Conservation (phyloP, 2,888 invertebrate genomes). For the Dryococelus australis region DNA sequence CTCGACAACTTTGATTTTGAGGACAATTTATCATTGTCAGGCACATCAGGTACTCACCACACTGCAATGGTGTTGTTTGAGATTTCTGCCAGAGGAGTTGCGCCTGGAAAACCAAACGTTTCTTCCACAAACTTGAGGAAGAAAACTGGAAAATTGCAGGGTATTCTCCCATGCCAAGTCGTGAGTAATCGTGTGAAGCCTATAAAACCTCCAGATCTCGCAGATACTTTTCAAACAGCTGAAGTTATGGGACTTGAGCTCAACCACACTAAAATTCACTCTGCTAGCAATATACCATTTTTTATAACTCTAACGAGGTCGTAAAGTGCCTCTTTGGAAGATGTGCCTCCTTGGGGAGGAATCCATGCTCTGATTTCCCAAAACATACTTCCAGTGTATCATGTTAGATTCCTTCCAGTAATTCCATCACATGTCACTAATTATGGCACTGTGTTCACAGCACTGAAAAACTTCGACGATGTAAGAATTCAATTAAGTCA, state of each 20-base stretch:
- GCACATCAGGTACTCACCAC: background rate
- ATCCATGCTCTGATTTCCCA: no score
- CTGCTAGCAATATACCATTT: background rate
- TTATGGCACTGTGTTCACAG: conserved; percentile 1
- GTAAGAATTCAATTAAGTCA: background rate
- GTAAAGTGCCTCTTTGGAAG: background rate
- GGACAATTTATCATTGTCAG: no score
- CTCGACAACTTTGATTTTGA: no score
- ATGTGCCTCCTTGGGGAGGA: no score
- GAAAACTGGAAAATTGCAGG: background rate
- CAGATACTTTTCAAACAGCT: conserved; percentile 11
- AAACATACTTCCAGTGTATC: no score
- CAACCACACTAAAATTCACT: background rate
- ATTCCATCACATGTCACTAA: no score
- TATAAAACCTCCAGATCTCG: background rate
- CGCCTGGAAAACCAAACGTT: background rate
- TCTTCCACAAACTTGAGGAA: background rate
- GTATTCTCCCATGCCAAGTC: background rate
- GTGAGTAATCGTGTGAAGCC: conserved; percentile 20
- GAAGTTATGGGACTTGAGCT: background rate
- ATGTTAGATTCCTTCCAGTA: no score
- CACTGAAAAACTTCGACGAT: conserved; percentile 9
- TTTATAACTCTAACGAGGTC: background rate
- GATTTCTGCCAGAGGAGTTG: background rate
- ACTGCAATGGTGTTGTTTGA: conserved; percentile 13